These are phyloP conservation scores for Caenorhabditis inopinata DNA, from an alignment of 1,140 invertebrate genomes.

Conservation along the genomic window DNA sequence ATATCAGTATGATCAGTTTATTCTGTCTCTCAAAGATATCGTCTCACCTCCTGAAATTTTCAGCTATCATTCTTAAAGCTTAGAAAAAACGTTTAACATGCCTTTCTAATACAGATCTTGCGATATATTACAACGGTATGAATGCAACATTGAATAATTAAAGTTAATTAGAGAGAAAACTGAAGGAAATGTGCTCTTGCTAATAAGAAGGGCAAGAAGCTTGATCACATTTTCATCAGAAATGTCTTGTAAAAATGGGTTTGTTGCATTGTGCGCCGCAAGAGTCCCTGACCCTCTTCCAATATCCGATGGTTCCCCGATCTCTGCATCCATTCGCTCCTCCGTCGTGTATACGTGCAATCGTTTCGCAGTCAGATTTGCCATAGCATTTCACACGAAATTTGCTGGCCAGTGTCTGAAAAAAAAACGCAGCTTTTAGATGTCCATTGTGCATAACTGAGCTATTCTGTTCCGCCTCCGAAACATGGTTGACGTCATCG, in stretches of 20 bases:
- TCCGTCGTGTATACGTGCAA: slow-evolving; percentile 68
- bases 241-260: slow-evolving; percentile 34
- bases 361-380: slow-evolving; percentile 65
- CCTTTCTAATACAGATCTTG: too few relatives aligned
- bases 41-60: too few relatives aligned
- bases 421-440: neutral
- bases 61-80: too few relatives aligned
- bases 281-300: slow-evolving; percentile 56
- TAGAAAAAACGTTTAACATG: too few relatives aligned
- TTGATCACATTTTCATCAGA: neutral
- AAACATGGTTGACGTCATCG: slow-evolving; percentile 12
- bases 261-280: slow-evolving; percentile 42
- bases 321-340: slow-evolving; percentile 67
- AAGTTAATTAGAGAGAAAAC: slow-evolving; percentile 8
- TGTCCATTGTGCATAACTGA: neutral
- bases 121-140: too few relatives aligned
- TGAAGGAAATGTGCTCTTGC: neutral
- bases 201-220: neutral
- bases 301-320: slow-evolving; percentile 61
- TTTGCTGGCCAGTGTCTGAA: slow-evolving; percentile 59
- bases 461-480: neutral
- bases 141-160: too few relatives aligned
- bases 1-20: too few relatives aligned
- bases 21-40: too few relatives aligned
- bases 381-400: slow-evolving; percentile 65